phyloP scores from a whole-genome alignment of 2,888 invertebrate genomes.

The Ischnus inquisitorius region DNA sequence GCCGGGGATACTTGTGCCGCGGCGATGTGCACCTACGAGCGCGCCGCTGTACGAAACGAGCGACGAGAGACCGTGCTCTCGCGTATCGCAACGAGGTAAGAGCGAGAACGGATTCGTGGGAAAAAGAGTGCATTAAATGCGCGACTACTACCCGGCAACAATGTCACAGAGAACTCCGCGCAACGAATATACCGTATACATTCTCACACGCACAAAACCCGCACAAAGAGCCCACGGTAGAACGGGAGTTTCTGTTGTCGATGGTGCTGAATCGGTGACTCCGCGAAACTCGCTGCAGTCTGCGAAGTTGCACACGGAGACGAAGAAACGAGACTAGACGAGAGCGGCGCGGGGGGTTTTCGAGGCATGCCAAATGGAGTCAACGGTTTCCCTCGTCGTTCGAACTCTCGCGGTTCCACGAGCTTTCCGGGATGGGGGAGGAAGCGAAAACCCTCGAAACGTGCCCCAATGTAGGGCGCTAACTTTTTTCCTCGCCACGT shows the following conservation, averaged over 20 bases:
- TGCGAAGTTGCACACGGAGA: slow-evolving; percentile 45
- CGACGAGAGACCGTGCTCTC: background rate
- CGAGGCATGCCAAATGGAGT: slow-evolving; percentile 69
- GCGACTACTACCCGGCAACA: background rate
- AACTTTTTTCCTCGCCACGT: slow-evolving; percentile 22
- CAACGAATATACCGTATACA: slow-evolving; percentile 5
- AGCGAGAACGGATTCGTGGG: slow-evolving; percentile 13
- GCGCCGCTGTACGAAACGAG: slow-evolving; percentile 5
- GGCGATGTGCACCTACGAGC: slow-evolving; percentile 16
- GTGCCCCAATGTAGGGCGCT: slow-evolving; percentile 31
- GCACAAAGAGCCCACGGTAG: slow-evolving; percentile 6
- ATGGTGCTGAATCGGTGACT: slow-evolving; percentile 39
- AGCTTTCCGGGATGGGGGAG: background rate
- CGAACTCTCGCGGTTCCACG: slow-evolving; percentile 13
- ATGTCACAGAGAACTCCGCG: slow-evolving; percentile 12
- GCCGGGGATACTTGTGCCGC: slow-evolving; percentile 2
- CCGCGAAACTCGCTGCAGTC: slow-evolving; percentile 37
- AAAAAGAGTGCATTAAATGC: slow-evolving; percentile 50
- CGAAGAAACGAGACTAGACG: slow-evolving; percentile 57
- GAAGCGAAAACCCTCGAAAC: slow-evolving; percentile 40
- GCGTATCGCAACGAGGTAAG: slow-evolving; percentile 28
- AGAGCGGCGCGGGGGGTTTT: slow-evolving; percentile 12
- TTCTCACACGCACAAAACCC: slow-evolving; percentile 10
- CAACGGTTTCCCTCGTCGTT: slow-evolving; percentile 62
- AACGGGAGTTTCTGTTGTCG: slow-evolving; percentile 4